A percentile compares a stretch with the other conserved stretches of the same genome.
Conservation (phyloP, 1,140 invertebrate genomes). For the Argopecten irradians region DNA sequence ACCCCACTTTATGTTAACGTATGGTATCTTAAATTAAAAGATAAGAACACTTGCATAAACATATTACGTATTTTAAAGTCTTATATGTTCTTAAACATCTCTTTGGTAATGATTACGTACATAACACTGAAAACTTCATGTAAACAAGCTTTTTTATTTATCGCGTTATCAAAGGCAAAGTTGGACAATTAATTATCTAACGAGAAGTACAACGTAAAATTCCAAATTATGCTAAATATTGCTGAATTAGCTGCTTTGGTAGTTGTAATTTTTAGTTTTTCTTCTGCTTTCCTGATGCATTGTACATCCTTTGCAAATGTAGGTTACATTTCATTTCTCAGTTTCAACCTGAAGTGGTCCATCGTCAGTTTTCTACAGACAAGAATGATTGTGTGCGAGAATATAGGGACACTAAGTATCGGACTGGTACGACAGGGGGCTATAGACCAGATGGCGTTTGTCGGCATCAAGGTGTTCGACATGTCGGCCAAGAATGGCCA, state of each 20-base stretch:
- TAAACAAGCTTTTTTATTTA: too few species aligned
- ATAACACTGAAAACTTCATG: too few species aligned
- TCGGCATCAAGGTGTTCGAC: slow-evolving; percentile 68
- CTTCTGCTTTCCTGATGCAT: background rate
- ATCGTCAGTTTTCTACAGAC: slow-evolving; percentile 65
- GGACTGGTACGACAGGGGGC: slow-evolving; percentile 66
- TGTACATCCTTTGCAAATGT: background rate
- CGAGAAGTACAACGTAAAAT: too few species aligned
- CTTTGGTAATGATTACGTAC: too few species aligned
- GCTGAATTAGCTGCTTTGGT: background rate
- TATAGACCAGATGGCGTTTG: slow-evolving; percentile 63
- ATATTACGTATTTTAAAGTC: background rate
- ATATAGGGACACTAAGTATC: slow-evolving; percentile 69
- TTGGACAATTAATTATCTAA: too few species aligned
- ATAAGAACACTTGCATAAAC: background rate
- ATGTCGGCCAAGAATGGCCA: slow-evolving; percentile 68
- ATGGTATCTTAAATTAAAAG: background rate
- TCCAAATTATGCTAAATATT: too few species aligned
- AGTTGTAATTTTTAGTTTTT: background rate
- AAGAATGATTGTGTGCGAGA: slow-evolving; percentile 73
- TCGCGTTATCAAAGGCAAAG: too few species aligned
- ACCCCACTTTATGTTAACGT: too few species aligned
- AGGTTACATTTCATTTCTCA: slow-evolving; percentile 48
- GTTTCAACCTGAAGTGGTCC: slow-evolving; percentile 73
- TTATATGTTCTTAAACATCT: too few species aligned